Base-by-base conservation (phyloP, 1,140 invertebrate species). In the Camponotus floridanus region DNA sequence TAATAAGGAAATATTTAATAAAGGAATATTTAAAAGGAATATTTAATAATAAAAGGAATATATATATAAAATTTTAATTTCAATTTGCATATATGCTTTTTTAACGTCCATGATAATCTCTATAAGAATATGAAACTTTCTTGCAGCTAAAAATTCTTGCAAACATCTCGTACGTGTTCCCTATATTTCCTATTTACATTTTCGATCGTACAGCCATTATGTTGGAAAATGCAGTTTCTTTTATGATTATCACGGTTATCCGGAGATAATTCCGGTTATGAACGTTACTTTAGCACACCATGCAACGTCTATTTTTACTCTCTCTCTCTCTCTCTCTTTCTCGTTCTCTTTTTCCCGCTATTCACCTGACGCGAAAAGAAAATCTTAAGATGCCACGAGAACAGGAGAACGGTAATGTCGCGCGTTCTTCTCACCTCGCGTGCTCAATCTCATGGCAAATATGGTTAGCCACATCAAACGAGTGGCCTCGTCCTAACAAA, bases 391-490 rank as follows among this genome's bases (percentile, higher is more conserved):
- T 86, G 62, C 13, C 45, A 76, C 15, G 39, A 67, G 57, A 33
- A 18, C 21, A 33, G 15, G 55, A 64, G 51, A 68, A 61, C n/a
- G 39, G 55, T 83, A 74, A 55, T 51, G 26, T 42, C 31, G 33
- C 55, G 55, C 31, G 51, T 79, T 79, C 59, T 65, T 67, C 76
- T 86, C 73, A 55, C 59, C 18, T 86, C 57, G 65, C 48, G 36
- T 65, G 88, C 76, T 90, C 88, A 89, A 90, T 90, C 88, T 89
- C 87, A 86, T 26, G 71, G 87, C 65, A 87, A 90, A 85, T 89
- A 87, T 76, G 73, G 79, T 84, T 73, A 89, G 62, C 85, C 87
- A 76, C 85, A 73, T 89, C 87, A 87, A 87, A 89, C 88, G 85
- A 79, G 36, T 74, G 85, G 85, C 78, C 48, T 67, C 85, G 85